Conservation (phyloP, 2,888 invertebrate genomes). For the Neoscelio sp. region DNA sequence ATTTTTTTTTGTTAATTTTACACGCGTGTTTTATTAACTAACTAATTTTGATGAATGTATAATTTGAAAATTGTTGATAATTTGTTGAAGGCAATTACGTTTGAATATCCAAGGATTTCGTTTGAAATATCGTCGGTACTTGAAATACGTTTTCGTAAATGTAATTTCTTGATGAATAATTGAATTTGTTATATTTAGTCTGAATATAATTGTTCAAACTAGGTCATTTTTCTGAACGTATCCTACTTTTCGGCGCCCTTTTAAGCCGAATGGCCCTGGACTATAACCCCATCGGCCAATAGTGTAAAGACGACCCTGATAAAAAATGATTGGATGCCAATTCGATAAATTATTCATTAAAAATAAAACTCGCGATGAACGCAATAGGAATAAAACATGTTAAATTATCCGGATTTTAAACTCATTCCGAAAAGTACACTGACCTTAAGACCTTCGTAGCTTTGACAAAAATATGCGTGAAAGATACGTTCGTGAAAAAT, state of each 20-base stretch:
- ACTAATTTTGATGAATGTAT: too few relatives aligned
- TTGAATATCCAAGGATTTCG: too few relatives aligned
- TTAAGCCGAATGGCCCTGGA: slow-evolving; percentile 44
- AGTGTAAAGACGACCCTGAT: slow-evolving; percentile 58
- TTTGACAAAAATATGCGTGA: not conserved
- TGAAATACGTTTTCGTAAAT: too few relatives aligned
- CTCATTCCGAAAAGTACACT: slow-evolving; percentile 39
- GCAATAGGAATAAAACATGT: slow-evolving; percentile 18
- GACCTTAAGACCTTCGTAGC: slow-evolving; percentile 17
- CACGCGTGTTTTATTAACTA: too few relatives aligned
- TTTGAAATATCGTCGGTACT: too few relatives aligned
- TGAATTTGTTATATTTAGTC: too few relatives aligned
- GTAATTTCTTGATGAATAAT: too few relatives aligned
- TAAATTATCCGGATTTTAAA: slow-evolving; percentile 38
- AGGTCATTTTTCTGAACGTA: slow-evolving; percentile 6
- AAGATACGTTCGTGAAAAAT: too few relatives aligned
- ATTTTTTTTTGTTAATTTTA: too few relatives aligned
- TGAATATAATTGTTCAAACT: slow-evolving; percentile 2
- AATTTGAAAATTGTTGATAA: too few relatives aligned
- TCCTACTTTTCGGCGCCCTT: slow-evolving; percentile 48
- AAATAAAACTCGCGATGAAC: slow-evolving; percentile 6
- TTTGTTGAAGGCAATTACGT: too few relatives aligned
- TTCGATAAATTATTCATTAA: slow-evolving; percentile 50
- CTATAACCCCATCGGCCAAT: slow-evolving; percentile 24
- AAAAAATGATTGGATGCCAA: slow-evolving; percentile 28